A percentile compares a stretch with the other conserved stretches of the same genome.
Conservation (phyloP, 2,113 vertebrate genomes). For the Terrapene triunguis region DNA sequence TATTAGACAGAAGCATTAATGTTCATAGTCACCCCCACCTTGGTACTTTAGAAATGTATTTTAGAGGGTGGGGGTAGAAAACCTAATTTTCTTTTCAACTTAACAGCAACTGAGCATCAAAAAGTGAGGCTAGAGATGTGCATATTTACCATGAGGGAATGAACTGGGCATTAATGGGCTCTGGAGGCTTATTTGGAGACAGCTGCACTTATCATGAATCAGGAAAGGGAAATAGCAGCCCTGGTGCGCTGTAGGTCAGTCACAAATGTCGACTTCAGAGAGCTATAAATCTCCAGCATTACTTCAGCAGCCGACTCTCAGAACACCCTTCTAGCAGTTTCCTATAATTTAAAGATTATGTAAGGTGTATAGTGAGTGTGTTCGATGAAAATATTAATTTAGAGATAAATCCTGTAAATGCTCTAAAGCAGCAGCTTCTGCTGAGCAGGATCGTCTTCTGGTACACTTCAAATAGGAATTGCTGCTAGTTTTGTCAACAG, state of each 20-base stretch:
- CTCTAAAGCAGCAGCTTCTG: conserved; percentile 70
- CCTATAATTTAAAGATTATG: conserved; percentile 83
- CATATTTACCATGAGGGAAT: conserved; percentile 77
- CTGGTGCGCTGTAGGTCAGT: conserved; percentile 81
- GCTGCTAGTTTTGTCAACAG: conserved; percentile 82
- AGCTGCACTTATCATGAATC: conserved; percentile 83
- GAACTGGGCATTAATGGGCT: conserved; percentile 76
- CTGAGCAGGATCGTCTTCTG: conserved; percentile 72
- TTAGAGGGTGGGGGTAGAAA: conserved; percentile 33
- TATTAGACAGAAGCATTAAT: conserved; percentile 39
- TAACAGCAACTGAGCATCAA: conserved; percentile 56
- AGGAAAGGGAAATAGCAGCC: conserved; percentile 80
- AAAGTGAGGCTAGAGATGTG: conserved; percentile 68
- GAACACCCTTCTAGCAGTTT: conserved; percentile 75
- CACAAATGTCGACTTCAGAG: conserved; percentile 79
- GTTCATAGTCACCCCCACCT: background rate
- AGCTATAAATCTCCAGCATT: conserved; percentile 77
- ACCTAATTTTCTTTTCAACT: conserved; percentile 63
- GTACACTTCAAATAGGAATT: conserved; percentile 78
- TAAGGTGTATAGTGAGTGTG: conserved; percentile 74
- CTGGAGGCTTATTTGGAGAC: conserved; percentile 77
- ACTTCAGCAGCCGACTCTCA: conserved; percentile 71
- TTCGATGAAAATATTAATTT: conserved; percentile 85
- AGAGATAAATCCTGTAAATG: conserved; percentile 80
- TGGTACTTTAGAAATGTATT: conserved; percentile 24